Evolutionary conservation across 2,113 vertebrate genomes (phyloP), one percentile per base, ranked within the genome.

Genomic region (Pseudopipra pipra): DNA sequence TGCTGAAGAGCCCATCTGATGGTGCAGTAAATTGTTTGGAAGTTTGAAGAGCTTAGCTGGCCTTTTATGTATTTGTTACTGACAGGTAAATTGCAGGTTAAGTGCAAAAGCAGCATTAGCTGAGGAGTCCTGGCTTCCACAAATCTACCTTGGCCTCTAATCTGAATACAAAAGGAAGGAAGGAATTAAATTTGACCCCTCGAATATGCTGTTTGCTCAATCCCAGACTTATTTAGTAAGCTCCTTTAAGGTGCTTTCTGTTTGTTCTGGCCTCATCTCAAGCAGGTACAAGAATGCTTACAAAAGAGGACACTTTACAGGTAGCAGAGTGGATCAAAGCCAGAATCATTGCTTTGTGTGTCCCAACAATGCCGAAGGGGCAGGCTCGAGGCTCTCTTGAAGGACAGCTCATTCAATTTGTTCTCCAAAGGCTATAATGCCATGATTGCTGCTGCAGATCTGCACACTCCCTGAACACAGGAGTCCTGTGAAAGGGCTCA

Each of bases 1-100:
- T 47, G 93, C 28, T 89, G 35, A 88, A 82, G 82, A 86, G 91
- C 76, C 95, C 94, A 73, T 92, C 75, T 93, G 83, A 93, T 89
- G 67, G 85, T 70, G 91, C 5, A 6, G 90, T 76, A 96, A 97
- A 97, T 97, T 94, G 96, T 96, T 96, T 96, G 96, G 95, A 97
- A 97, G 82, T 93, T 96, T 89, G 95, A 96, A 93, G 95, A 84
- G 96, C 89, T 96, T 92, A 96, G 73, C 85, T 22, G 9, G 81
- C 91, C 93, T 97, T 96, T 97, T 94, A 96, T 95, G 97, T 95
- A 97, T 97, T 87, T 95, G 98, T 98, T 98, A 98, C 97, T 99
- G 99, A 99, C 99, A 99, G 98, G 98, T 99, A 99, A 99, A 99
- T 99, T 99, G 98, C 98, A 99, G 98, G 99, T 99, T 99, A 99